Conservation (phyloP, 2,113 vertebrate species). For the Phasianus colchicus region DNA sequence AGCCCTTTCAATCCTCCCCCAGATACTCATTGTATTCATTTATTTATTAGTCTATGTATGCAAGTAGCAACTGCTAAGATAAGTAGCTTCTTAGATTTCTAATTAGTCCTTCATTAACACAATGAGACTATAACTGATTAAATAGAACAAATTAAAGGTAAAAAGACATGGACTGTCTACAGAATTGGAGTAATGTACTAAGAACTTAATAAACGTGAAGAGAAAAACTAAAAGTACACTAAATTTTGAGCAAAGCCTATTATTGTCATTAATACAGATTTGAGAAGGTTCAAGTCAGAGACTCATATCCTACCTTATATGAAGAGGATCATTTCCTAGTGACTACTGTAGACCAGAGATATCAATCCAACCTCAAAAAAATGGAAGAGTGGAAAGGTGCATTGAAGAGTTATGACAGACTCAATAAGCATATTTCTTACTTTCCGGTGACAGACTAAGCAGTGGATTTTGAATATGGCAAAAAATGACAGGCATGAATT, state of each 20-base stretch:
- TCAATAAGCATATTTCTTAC: not conserved
- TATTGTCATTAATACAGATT: not conserved
- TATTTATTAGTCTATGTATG: not conserved
- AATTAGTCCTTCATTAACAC: not conserved
- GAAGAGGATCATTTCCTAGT: not conserved
- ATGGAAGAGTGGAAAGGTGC: not conserved
- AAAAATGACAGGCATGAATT: too few species aligned
- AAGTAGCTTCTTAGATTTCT: not conserved
- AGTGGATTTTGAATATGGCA: not conserved
- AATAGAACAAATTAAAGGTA: not conserved
- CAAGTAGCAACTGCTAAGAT: not conserved
- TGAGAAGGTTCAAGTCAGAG: not conserved
- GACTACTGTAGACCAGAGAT: not conserved
- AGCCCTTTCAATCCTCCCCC: not conserved
- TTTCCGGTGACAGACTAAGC: not conserved
- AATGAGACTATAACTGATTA: not conserved
- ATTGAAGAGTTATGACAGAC: not conserved
- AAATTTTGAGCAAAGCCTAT: not conserved
- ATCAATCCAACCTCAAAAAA: not conserved
- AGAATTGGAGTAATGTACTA: not conserved
- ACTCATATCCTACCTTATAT: not conserved
- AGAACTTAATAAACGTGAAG: not conserved
- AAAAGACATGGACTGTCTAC: not conserved
- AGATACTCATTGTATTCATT: not conserved
- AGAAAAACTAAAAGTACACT: not conserved